Evolutionary conservation across 1,140 invertebrate species (phyloP).

Genomic region (Pectinophora gossypiella): DNA sequence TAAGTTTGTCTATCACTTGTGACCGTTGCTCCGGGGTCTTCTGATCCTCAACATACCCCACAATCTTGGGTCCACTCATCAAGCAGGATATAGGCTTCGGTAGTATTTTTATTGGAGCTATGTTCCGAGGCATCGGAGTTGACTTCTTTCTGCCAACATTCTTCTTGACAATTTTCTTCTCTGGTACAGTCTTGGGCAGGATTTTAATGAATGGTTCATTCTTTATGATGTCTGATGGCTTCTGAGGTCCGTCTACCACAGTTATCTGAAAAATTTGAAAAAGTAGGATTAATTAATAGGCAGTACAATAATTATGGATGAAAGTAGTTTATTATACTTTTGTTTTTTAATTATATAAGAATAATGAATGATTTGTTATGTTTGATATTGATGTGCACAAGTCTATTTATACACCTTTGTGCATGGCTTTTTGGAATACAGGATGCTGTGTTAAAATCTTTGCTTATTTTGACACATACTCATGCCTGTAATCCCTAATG

Average conservation of each 20-base stretch:
- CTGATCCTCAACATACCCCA: constrained; percentile 53
- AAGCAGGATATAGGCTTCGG: constrained; percentile 55
- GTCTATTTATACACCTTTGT: too few relatives aligned
- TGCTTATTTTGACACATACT: too few relatives aligned
- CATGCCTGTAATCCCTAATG: too few relatives aligned
- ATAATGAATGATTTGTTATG: too few relatives aligned
- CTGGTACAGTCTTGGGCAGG: constrained; percentile 29
- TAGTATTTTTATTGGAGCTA: constrained; percentile 62
- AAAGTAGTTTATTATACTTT: too few relatives aligned
- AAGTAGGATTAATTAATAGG: not conserved
- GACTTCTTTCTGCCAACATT: constrained; percentile 52
- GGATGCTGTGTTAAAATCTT: too few relatives aligned
- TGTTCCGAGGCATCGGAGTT: constrained; percentile 42
- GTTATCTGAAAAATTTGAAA: constrained; percentile 52
- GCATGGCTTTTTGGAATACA: too few relatives aligned
- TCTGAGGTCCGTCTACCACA: constrained; percentile 49
- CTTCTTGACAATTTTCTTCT: constrained; percentile 48
- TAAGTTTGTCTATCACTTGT: constrained; percentile 57
- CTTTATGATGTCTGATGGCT: constrained; percentile 9
- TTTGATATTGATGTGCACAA: too few relatives aligned
- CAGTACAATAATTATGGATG: too few relatives aligned
- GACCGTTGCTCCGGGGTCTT: constrained; percentile 50
- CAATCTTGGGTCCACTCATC: constrained; percentile 40
- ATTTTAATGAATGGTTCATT: constrained; percentile 50
- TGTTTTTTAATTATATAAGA: too few relatives aligned